Evolutionary conservation across 2,113 vertebrate species (phyloP), one percentile per base, ranked within the genome.

Genomic region (Lutjanus erythropterus): DNA sequence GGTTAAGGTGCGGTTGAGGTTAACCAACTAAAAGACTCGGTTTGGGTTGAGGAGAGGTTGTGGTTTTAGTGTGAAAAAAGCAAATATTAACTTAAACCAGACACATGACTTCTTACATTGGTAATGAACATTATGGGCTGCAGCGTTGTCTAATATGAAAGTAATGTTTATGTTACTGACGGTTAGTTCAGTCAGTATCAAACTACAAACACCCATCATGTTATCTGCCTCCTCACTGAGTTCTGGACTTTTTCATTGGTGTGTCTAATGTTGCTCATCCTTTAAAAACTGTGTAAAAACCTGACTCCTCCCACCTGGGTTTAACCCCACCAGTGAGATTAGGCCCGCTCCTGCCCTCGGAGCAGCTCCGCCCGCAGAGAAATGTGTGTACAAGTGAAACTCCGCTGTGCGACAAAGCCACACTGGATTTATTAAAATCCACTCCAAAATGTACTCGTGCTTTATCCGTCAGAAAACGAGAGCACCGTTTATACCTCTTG

Each of bases 371-470:
- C 86, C 85, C 52, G 76, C 70, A 73, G 78, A 78, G 58, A 73
- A 83, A 80, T 47, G 72, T 79, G 79, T 72, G 88, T 86, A 85
- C 85, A 86, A 86, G 82, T 70, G 55, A 80, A 80, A 64, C 72
- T 84, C 75, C 59, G 15, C 77, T 9, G 80, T 37, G 88, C 70
- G 81, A 90, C 89, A 86, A 80, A 86, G 91, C 85, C 87, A 84
- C 87, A 62, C 70, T 61, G 86, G 89, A 86, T 91, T 92, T 87
- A 88, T 86, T 89, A 84, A 88, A 90, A 88, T 75, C 90, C 89
- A 74, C 90, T 89, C 86, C 75, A 75, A 73, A 86, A 76, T 71
- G 84, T 75, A 53, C 72, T 71, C 15, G 50, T 59, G 82, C 90
- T 85, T 87, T 80, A 89, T 89, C 84, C 80, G 9, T 75, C 80